Evolutionary conservation across 2,113 vertebrate species (phyloP).

Genomic region (Oceanites oceanicus): DNA sequence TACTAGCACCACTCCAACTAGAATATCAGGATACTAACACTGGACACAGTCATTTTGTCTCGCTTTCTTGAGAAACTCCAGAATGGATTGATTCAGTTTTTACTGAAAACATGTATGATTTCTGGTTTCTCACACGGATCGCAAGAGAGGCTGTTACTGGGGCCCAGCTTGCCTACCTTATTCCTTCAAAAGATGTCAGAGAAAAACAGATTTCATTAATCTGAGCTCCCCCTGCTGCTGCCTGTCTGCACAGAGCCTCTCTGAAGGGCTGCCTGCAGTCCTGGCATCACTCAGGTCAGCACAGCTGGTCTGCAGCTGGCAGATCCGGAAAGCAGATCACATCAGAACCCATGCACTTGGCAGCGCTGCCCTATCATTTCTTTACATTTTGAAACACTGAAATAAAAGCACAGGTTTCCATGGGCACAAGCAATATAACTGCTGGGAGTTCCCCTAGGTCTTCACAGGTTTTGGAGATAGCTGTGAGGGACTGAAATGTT

Average conservation of each 20-base stretch:
- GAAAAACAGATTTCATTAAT: background rate
- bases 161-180: background rate
- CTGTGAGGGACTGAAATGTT: background rate
- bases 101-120: background rate
- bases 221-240: background rate
- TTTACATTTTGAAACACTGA: background rate
- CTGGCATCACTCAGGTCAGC: background rate
- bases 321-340: background rate
- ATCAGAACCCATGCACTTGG: background rate
- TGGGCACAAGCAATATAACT: background rate
- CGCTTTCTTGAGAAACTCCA: background rate
- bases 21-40: background rate
- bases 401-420: background rate
- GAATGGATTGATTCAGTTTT: background rate
- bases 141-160: background rate
- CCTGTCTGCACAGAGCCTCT: background rate
- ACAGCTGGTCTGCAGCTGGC: background rate
- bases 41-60: background rate
- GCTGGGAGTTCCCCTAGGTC: background rate
- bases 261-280: background rate
- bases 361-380: background rate
- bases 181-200: background rate
- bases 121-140: background rate
- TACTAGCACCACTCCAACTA: background rate
- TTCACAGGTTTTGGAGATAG: background rate